Conservation (phyloP, 1,140 invertebrate genomes). For the Cherax destructor region DNA sequence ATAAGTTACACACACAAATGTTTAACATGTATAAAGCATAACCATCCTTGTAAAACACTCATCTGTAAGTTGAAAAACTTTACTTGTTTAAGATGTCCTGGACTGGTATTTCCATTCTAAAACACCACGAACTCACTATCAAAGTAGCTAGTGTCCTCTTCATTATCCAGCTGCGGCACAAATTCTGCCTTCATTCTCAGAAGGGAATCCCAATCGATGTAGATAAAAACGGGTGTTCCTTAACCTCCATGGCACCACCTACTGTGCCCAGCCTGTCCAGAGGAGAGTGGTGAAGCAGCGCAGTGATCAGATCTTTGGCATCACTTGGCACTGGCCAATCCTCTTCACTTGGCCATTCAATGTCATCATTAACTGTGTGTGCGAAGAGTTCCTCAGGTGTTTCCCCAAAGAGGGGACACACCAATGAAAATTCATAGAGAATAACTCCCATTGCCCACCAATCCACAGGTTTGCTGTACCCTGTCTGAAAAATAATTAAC, state of each 20-base stretch:
- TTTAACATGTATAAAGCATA: too few relatives aligned
- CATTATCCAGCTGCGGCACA: slow-evolving; percentile 97
- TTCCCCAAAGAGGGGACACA: slow-evolving; percentile 99
- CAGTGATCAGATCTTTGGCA: slow-evolving; percentile 93
- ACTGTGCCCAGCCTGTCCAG: slow-evolving; percentile 93
- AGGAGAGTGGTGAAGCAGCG: slow-evolving; percentile 93
- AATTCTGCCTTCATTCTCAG: slow-evolving; percentile 98
- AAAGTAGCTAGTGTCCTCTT: slow-evolving; percentile 99
- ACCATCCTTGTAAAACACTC: too few relatives aligned
- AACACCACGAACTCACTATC: slow-evolving; percentile 83
- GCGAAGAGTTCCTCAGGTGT: slow-evolving; percentile 99
- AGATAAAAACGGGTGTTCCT: slow-evolving; percentile 93
- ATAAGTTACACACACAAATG: too few relatives aligned
- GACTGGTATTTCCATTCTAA: too few relatives aligned
- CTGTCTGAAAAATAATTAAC: slow-evolving; percentile 76
- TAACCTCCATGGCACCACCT: slow-evolving; percentile 95
- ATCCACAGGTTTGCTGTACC: slow-evolving; percentile 98
- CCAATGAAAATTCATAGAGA: slow-evolving; percentile 99
- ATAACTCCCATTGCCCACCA: slow-evolving; percentile 99
- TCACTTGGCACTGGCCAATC: slow-evolving; percentile 93
- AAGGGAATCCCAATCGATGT: slow-evolving; percentile 96
- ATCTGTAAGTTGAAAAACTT: too few relatives aligned
- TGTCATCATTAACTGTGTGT: slow-evolving; percentile 98
- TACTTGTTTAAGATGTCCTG: too few relatives aligned
- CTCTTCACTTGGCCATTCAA: slow-evolving; percentile 95